Evolutionary conservation across 2,113 vertebrate genomes (phyloP), one percentile per base, ranked within the genome.

Genomic region (Laticauda laticaudata): DNA sequence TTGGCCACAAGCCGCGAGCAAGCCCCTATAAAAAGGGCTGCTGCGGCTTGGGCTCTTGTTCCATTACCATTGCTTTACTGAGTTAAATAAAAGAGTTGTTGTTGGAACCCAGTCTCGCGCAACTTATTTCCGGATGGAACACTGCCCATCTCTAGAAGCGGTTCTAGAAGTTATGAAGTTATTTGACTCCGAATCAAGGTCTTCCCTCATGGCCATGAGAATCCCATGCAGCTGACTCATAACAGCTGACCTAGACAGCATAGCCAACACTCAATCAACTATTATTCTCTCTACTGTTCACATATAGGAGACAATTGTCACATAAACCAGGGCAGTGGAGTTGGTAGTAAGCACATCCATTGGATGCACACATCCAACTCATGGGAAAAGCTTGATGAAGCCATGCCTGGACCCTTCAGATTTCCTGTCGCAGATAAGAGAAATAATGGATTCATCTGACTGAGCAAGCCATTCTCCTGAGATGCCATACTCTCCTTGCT

Each of bases 401-500:
- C 57, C 39, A 88, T 81, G 45, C 14, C 29, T 18, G 23, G 85
- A 75, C 5, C 57, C 43, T 90, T 43, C 43, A n/a, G 53, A 14
- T 43, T 91, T 85, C 61, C 24, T 5, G 34, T 53, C 23, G 89
- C 29, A 10, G 87, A 81, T n/a, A 59, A 4, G 26, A 24, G 57
- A 91, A 81, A 18, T 57, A 10, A 89, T 14, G 11, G 51, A 64
- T 75, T 88, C 93, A 39, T 34, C 54, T 81, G 43, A 86, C 45
- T 86, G 55, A 93, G 86, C 45, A 86, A 93, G 88, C 89, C 45
- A 54, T 90, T 87, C 89, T 90, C 48, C 56, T 43, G 56, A 89
- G 92, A 61, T 93, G 88, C 87, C 75, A 81, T 81, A 43, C 59
- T 55, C 21, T 61, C 54, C 53, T 55, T 90, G 14, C 55, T 57